Conservation (phyloP, 2,888 invertebrate species). For the Oxystoma pomonae region DNA sequence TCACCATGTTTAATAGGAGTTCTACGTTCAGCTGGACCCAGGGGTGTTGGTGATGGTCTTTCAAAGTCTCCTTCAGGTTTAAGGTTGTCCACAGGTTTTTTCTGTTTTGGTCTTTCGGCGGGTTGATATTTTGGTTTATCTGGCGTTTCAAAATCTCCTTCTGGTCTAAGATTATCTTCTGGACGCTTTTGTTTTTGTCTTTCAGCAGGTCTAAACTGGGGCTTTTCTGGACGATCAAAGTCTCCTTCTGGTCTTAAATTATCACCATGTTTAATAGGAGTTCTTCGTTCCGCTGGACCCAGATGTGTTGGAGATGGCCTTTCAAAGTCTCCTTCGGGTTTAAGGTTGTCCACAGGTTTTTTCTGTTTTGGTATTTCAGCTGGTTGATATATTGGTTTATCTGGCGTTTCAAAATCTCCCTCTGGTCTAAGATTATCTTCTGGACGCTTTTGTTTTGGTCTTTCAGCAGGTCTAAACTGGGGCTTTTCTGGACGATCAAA, state of each 20-base stretch:
- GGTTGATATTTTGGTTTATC: conserved; percentile 47
- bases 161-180: conserved; percentile 52
- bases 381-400: conserved; percentile 46
- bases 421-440: conserved; percentile 52
- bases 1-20: conserved; percentile 55
- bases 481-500: conserved; percentile 49
- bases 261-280: conserved; percentile 43
- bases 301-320: conserved; percentile 44
- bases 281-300: conserved; percentile 43
- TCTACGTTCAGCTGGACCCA: conserved; percentile 48
- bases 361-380: conserved; percentile 46
- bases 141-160: conserved; percentile 50
- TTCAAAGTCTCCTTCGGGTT: conserved; percentile 53
- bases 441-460: conserved; percentile 43
- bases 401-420: conserved; percentile 52
- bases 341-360: conserved; percentile 50
- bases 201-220: conserved; percentile 47
- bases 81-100: conserved; percentile 50
- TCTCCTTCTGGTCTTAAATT: conserved; percentile 50
- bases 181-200: conserved; percentile 38
- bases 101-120: conserved; percentile 44
- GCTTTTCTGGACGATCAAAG: conserved; percentile 48
- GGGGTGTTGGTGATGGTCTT: conserved; percentile 44
- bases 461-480: conserved; percentile 46
- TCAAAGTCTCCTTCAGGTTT: conserved; percentile 49